phyloP scores from a whole-genome alignment of 2,113 vertebrate species.

The Varanus salvator region DNA sequence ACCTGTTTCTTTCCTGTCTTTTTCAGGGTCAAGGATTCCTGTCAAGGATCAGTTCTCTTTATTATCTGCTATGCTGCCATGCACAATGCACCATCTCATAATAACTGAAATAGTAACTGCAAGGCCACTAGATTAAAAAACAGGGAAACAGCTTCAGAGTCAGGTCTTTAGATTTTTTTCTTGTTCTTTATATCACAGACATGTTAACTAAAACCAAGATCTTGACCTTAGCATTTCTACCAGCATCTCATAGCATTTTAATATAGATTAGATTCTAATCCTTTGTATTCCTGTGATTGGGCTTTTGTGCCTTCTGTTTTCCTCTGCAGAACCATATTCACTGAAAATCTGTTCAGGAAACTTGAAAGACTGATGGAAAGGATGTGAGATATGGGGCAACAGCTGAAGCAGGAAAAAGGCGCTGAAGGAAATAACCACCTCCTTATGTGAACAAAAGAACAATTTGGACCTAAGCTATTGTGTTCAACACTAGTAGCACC shows the following conservation, averaged over 20 bases:
- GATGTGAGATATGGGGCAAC: not conserved
- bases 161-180: not conserved
- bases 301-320: too few relatives aligned
- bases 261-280: not conserved
- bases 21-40: conserved; percentile 4
- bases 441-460: not conserved
- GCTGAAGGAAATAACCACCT: not conserved
- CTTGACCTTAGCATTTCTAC: not conserved
- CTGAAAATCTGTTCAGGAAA: not conserved
- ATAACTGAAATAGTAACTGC: not conserved
- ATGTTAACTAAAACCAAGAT: not conserved
- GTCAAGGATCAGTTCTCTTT: not conserved
- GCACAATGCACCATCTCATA: not conserved
- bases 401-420: not conserved
- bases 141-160: not conserved
- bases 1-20: not conserved
- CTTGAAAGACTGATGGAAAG: not conserved
- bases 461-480: not conserved
- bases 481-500: not conserved
- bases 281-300: not conserved
- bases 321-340: not conserved
- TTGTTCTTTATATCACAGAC: not conserved
- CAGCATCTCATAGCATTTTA: not conserved
- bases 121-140: not conserved
- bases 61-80: not conserved